Percentiles rank a stretch among this genome's conserved stretches.
These are phyloP conservation scores for Thunnus maccoyii DNA, from an alignment of 2,113 vertebrate genomes.

Conservation along the genomic window DNA sequence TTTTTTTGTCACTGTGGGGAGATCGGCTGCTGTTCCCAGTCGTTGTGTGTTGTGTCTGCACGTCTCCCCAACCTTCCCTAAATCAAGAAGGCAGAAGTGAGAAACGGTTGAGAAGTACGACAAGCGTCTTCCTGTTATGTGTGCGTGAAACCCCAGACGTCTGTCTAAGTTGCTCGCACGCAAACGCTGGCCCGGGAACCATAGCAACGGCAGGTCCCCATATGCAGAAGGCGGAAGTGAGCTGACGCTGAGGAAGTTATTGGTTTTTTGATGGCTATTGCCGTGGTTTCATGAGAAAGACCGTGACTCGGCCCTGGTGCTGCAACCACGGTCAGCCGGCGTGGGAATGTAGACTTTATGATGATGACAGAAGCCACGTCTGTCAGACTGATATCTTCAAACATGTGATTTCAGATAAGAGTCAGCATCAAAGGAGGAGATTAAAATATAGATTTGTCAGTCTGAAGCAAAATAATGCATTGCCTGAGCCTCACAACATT, in stretches of 20 bases:
- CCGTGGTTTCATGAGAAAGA: slow-evolving; percentile 82
- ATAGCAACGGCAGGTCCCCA: slow-evolving; percentile 79
- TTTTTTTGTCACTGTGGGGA: slow-evolving; percentile 3
- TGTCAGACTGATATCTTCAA: neutral
- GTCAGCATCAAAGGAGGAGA: neutral
- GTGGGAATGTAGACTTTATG: slow-evolving; percentile 78
- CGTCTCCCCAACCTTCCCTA: slow-evolving; percentile 73
- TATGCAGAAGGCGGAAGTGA: slow-evolving; percentile 89
- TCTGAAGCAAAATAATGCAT: neutral
- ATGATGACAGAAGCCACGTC: slow-evolving; percentile 30
- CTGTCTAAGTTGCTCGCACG: slow-evolving; percentile 85
- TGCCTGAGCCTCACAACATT: neutral
- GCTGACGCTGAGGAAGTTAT: slow-evolving; percentile 88
- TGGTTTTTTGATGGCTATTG: slow-evolving; percentile 86
- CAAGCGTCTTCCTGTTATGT: slow-evolving; percentile 84
- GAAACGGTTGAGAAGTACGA: slow-evolving; percentile 85
- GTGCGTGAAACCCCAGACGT: slow-evolving; percentile 82
- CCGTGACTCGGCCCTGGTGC: slow-evolving; percentile 66
- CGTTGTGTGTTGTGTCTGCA: slow-evolving; percentile 63
- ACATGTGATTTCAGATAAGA: slow-evolving; percentile 1
- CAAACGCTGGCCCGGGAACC: slow-evolving; percentile 78
- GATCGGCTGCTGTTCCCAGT: slow-evolving; percentile 2
- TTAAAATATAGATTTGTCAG: neutral
- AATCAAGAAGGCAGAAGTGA: slow-evolving; percentile 88
- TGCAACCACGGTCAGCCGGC: slow-evolving; percentile 49